Percentiles rank a stretch among this genome's conserved stretches.
Conservation (phyloP, 92 coral and sea anemone genomes). For the Phymanthus crucifer region DNA sequence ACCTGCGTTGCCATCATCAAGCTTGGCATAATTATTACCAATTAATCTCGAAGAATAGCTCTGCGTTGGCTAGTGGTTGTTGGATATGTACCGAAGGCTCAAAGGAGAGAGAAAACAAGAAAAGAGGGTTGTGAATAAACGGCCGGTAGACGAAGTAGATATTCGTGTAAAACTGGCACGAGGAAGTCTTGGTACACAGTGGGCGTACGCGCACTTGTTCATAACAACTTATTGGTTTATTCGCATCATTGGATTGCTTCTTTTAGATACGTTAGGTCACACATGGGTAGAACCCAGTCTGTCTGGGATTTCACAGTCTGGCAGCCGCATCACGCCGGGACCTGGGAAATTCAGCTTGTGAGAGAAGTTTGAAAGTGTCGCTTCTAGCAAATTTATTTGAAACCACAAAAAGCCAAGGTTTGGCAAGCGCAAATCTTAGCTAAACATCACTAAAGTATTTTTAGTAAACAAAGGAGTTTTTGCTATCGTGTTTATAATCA, state of each 20-base stretch:
- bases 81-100: background rate
- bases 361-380: too few species aligned
- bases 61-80: background rate
- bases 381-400: background rate
- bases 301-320: background rate
- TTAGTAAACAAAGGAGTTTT: background rate
- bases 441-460: background rate
- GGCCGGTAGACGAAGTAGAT: background rate
- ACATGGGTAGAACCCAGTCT: conserved; percentile 20
- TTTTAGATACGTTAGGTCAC: conserved; percentile 10
- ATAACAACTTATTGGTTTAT: conserved; percentile 10
- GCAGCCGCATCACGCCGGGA: background rate
- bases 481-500: background rate
- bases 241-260: background rate
- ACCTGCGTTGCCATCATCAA: conserved; percentile 12
- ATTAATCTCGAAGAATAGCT: background rate
- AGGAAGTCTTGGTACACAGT: conserved; percentile 14
- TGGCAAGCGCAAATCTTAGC: background rate
- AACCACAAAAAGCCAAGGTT: background rate
- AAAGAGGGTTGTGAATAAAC: background rate
- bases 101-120: background rate
- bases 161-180: background rate
- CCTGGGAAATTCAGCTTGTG: background rate
- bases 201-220: conserved; percentile 30
- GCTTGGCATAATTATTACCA: conserved; percentile 1